These are phyloP conservation scores for Gambelia wislizenii DNA, from an alignment of 2,797 vertebrate species.

Conservation along the genomic window DNA sequence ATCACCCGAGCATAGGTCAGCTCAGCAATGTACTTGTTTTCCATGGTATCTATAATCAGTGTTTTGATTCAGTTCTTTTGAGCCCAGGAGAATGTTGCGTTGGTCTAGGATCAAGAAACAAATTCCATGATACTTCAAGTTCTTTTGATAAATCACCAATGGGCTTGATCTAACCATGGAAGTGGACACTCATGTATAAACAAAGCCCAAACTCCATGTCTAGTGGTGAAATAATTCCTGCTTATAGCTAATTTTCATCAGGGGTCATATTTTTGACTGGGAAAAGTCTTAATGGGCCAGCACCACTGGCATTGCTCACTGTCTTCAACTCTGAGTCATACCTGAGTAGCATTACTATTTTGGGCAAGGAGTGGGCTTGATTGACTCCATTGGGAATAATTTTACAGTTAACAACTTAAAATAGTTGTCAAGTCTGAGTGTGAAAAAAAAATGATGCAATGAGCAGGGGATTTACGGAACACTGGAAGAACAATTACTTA, in stretches of 20 bases:
- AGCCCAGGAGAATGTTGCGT: background rate
- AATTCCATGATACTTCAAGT: background rate
- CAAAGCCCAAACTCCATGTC: background rate
- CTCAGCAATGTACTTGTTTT: background rate
- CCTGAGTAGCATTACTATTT: background rate
- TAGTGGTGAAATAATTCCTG: background rate
- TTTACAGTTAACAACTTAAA: background rate
- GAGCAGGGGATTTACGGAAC: background rate
- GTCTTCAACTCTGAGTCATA: background rate
- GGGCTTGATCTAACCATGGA: background rate
- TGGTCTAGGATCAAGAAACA: background rate
- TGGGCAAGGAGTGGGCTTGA: background rate
- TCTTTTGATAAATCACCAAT: background rate
- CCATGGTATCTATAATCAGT: background rate
- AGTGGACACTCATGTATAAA: background rate
- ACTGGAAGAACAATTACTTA: background rate
- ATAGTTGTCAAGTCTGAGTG: background rate
- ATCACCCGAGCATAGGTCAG: background rate
- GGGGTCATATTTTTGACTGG: background rate
- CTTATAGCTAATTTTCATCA: background rate
- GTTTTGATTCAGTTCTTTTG: background rate
- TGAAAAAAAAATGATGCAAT: background rate
- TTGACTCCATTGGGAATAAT: background rate
- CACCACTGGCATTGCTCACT: background rate
- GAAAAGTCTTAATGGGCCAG: too few relatives aligned